A percentile compares a stretch with the other conserved stretches of the same genome.
Evolutionary conservation across 35 echinoderm and acorn worm genomes (phyloP).

Genomic region (Diadema setosum): DNA sequence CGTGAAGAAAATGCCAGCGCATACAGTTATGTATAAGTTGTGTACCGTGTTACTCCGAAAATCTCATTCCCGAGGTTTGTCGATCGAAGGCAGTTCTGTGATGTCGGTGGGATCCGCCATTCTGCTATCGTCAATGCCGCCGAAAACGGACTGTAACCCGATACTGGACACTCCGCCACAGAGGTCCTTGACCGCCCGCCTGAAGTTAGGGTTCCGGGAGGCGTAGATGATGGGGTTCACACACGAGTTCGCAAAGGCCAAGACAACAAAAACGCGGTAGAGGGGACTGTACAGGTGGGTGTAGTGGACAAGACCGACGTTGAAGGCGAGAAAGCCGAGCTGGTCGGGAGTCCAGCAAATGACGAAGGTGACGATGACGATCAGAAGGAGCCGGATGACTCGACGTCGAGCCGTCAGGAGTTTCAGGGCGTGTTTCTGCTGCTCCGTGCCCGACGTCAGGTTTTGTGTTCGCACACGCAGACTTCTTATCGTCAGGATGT

Average conservation of each 20-base stretch:
- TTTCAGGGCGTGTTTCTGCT: background rate
- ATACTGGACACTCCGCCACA: too few relatives aligned
- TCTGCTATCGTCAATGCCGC: too few relatives aligned
- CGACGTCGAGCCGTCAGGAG: conserved; percentile 57
- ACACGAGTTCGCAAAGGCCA: conserved; percentile 84
- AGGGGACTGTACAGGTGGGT: conserved; percentile 36
- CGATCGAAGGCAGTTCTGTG: too few relatives aligned
- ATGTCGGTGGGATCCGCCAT: too few relatives aligned
- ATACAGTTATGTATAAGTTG: too few relatives aligned
- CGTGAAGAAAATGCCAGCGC: too few relatives aligned
- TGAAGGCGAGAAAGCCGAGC: conserved; percentile 57
- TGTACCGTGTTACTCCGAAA: too few relatives aligned
- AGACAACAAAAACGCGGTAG: conserved; percentile 56
- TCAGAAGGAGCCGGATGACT: conserved; percentile 70
- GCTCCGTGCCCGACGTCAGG: background rate
- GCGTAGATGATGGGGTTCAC: conserved; percentile 90
- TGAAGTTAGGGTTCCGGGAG: conserved; percentile 62
- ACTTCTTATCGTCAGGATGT: background rate
- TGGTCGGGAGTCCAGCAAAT: conserved; percentile 88
- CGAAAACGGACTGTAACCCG: too few relatives aligned
- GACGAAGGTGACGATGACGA: conserved; percentile 87
- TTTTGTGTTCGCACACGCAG: conserved; percentile 17
- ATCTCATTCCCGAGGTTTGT: too few relatives aligned
- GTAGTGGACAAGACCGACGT: conserved; percentile 38
- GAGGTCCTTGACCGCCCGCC: conserved; percentile 45